Base-by-base conservation (phyloP, 2,888 invertebrate genomes). In the Ephialtes manifestator region DNA sequence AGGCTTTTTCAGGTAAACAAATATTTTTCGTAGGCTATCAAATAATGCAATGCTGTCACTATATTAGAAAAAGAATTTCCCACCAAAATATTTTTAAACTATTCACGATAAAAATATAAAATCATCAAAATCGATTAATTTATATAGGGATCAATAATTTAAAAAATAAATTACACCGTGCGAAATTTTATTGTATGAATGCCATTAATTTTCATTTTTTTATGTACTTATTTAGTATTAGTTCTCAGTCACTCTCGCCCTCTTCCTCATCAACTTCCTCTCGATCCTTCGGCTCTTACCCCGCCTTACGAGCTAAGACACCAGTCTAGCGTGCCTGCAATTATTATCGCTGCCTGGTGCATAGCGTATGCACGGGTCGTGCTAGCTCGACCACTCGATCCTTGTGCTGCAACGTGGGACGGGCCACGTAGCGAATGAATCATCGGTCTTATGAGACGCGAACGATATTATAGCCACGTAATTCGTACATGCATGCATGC, bases 361-460 rank as follows among this genome's bases (percentile, higher is more conserved):
- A 72, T 55, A 72, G 71, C 58, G 53, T 58, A 74, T 75, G 63
- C 46, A 60, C 39, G 31, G 79, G 63, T 79, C 72, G 79, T 72
- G 79, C 79, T 72, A 53, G 68, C 70, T 60, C 70, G 78, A 68
- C 55, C 79, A 53, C 79, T 79, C 79, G 79, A 65, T 79, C 72
- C 71, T 53, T 53, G 70, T 65, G 71, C 79, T 43, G 67, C 78
- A 67, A 83, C 82, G 82, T 83, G 82, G 82, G 82, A 83, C 77
- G 82, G 72, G 77, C 72, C 67, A 72, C 46, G 71, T 55, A 82
- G 77, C 82, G 82, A 68, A 83, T 83, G 82, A 83, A 83, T 83
- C 82, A 83, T 83, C 82, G 82, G 77, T 83, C 67, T 82, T 82
- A 82, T 77, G 77, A 77, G 77, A 77, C 55, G 71, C 82, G 65